Evolutionary conservation across 2,888 invertebrate genomes (phyloP), one percentile per base, ranked within the genome.

Genomic region (Torymus aiolomorphi): DNA sequence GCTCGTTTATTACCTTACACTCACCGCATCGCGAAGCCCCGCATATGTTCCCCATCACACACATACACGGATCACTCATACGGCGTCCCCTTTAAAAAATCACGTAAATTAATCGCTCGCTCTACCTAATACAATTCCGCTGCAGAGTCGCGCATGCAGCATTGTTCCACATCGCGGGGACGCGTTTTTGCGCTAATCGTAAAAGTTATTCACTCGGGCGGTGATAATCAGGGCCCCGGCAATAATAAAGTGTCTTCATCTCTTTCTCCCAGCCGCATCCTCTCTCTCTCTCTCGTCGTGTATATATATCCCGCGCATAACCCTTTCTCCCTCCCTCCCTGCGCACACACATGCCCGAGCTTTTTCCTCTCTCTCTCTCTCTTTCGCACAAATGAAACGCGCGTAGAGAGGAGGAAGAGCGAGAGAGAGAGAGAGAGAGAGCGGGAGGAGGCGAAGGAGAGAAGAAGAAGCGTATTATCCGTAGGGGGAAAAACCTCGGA

Each of bases 401-500:
- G 42, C 61, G 42, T 42, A 42, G 1, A 42, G n/a, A 14, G 54
- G 52, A 66, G n/a, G 52, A 66, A 20, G 66, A 52, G n/a, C 16
- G n/a, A 12, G 54, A 31, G 14, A 52, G 18, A 20, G 59, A 14
- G 42, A 56, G 18, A 61, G 16, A n/a, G 18, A 0, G 49, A 13
- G 2, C 18, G 59, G 14, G 16, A n/a, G 14, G 61, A 61, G 20
- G 66, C 49, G 54, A 61, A 61, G 70, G 67, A 67, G 20, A 13
- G 70, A 69, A 74, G 74, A 78, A 78, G 71, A 70, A 67, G 80
- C 77, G 57, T 66, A 77, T 80, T 77, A 80, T 77, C 73, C 59
- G 57, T 12, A 57, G 66, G 66, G 67, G 70, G 77, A 69, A 76
- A 76, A 80, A 77, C 57, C 77, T 73, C 80, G 80, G 77, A 80